Evolutionary conservation across 2,888 invertebrate species (phyloP), one percentile per base, ranked within the genome.

Genomic region (Nymphalis urticae): DNA sequence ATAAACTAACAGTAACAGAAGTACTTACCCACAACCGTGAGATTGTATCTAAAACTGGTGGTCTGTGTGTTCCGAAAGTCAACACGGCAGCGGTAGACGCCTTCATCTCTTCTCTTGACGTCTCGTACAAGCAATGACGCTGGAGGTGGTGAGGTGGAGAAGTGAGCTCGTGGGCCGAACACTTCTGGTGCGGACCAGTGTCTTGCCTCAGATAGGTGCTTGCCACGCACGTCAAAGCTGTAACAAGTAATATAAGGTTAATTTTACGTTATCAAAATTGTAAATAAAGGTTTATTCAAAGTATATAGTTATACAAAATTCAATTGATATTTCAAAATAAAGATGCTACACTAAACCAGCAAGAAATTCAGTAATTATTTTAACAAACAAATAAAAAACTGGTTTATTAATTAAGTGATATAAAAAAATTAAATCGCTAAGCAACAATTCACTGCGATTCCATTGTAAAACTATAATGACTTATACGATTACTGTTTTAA

Each of bases 31-130:
- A 97, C 96, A 76, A 98, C 97, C 74, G 97, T 97, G 82, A 98
- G 95, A 91, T 97, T 97, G 92, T 97, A 97, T 83, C 96, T 95
- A 89, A 97, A 96, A 91, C 96, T 97, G 85, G 97, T 95, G 72
- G 97, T 97, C 90, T 97, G 97, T 74, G 97, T 96, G 87, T 97
- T 97, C 74, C 96, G 94, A 93, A 97, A 98, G 94, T 98, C 97
- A 76, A 97, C 96, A 73, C 97, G 93, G 88, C 98, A 98, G 74
- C 97, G 94, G 93, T 97, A 98, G 77, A 97, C 95, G 80, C 97
- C 97, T 86, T 97, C 97, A 89, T 98, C 98, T 82, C 95, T 95
- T 60, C 97, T 94, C 89, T 96, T 96, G 81, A 97, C 96, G 93
- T 97, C 96, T 72, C 94, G 84, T 74, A 93, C 92, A 47, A 96